Percentiles rank a stretch among this genome's conserved stretches.
These are phyloP conservation scores for Lathamus discolor DNA, from an alignment of 2,113 vertebrate species.

Conservation along the genomic window DNA sequence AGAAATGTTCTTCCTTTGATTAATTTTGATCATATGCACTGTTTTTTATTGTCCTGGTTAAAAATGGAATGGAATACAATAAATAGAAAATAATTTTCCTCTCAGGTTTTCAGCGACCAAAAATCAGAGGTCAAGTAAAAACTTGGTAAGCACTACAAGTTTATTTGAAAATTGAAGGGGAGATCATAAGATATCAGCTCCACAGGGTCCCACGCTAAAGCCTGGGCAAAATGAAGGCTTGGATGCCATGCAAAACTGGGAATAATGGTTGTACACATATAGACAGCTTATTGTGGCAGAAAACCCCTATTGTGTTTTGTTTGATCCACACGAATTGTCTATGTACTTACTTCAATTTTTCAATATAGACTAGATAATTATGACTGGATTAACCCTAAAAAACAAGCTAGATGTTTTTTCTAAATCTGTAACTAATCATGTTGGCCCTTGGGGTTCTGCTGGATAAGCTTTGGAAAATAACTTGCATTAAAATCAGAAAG, in stretches of 20 bases:
- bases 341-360: background rate
- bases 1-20: background rate
- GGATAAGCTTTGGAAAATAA: background rate
- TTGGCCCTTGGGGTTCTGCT: background rate
- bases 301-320: background rate
- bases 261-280: background rate
- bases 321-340: background rate
- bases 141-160: background rate
- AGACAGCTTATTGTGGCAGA: background rate
- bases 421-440: accelerated
- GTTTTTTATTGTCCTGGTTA: background rate
- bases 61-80: background rate
- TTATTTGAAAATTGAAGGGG: background rate
- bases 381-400: background rate
- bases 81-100: background rate
- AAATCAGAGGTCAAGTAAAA: background rate
- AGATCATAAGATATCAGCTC: background rate
- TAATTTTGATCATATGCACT: background rate
- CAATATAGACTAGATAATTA: background rate
- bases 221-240: background rate
- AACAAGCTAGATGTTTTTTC: background rate
- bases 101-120: background rate
- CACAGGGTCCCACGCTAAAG: background rate
- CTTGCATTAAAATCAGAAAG: background rate
- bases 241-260: background rate